phyloP scores from a whole-genome alignment of 2,888 invertebrate species.

The Spatulosminthurus flaviceps region DNA sequence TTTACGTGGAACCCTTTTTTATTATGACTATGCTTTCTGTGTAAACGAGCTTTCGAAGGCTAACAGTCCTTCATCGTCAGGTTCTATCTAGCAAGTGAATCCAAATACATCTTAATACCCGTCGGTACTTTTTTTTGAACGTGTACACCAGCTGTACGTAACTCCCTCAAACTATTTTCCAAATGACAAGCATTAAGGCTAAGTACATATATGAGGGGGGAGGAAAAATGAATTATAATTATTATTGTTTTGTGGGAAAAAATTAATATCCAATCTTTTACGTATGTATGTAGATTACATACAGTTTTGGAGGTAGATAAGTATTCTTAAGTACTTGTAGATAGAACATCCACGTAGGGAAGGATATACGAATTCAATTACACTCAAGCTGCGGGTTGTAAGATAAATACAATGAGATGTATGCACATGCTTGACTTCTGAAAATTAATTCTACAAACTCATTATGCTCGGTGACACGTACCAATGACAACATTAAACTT shows the following conservation, averaged over 20 bases:
- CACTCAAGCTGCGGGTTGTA: neutral
- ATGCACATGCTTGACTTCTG: neutral
- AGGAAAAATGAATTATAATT: neutral
- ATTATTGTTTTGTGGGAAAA: neutral
- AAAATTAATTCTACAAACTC: conserved; percentile 7
- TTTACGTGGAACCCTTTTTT: no score
- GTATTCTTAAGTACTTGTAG: no score
- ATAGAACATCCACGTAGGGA: neutral
- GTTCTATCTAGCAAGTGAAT: no score
- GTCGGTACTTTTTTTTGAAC: neutral
- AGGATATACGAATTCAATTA: conserved; percentile 6
- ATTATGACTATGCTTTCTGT: no score
- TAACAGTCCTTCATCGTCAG: no score
- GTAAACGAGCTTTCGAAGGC: no score
- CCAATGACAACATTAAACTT: neutral
- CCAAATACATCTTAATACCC: neutral
- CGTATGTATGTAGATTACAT: no score
- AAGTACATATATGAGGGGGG: neutral
- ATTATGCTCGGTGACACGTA: conserved; percentile 4
- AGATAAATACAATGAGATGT: neutral
- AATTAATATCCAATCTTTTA: no score
- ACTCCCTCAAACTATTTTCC: neutral
- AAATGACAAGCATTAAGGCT: neutral
- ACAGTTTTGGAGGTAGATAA: no score
- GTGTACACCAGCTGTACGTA: no score